Percentiles rank a stretch among this genome's conserved stretches.
Conservation (phyloP, 2,888 invertebrate genomes). For the Cephus sareptanus region DNA sequence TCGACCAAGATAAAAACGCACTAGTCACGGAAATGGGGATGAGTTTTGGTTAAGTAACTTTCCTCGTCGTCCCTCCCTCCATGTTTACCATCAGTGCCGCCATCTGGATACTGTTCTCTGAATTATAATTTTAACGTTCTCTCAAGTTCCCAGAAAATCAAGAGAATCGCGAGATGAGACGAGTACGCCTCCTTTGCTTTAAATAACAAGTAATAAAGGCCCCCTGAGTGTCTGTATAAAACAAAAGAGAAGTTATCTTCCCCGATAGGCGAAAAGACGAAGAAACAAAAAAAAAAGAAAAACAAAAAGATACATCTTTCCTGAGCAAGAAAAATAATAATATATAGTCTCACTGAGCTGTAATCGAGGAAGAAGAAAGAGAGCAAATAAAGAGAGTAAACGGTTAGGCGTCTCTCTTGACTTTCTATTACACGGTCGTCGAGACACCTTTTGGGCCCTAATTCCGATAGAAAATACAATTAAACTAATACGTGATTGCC, state of each 20-base stretch:
- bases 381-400: conserved; percentile 23
- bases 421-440: conserved; percentile 6
- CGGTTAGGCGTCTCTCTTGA: conserved; percentile 8
- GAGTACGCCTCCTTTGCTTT: too few relatives aligned
- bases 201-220: too few relatives aligned
- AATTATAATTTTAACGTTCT: conserved; percentile 31
- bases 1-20: conserved; percentile 12
- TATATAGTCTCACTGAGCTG: too few relatives aligned
- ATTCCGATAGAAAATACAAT: conserved; percentile 43
- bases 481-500: conserved; percentile 55
- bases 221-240: too few relatives aligned
- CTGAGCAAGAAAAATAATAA: too few relatives aligned
- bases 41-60: conserved; percentile 25
- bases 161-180: conserved; percentile 21
- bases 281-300: too few relatives aligned
- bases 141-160: conserved; percentile 36
- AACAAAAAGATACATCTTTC: too few relatives aligned
- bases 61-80: conserved; percentile 7
- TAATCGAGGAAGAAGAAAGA: conserved; percentile 21
- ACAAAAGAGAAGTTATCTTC: too few relatives aligned
- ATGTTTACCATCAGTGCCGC: neutral
- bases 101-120: neutral
- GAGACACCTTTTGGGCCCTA: conserved; percentile 7
- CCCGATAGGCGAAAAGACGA: too few relatives aligned
- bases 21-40: conserved; percentile 12